Conservation (phyloP, 1,140 invertebrate genomes). For the Eubasilissa regina region DNA sequence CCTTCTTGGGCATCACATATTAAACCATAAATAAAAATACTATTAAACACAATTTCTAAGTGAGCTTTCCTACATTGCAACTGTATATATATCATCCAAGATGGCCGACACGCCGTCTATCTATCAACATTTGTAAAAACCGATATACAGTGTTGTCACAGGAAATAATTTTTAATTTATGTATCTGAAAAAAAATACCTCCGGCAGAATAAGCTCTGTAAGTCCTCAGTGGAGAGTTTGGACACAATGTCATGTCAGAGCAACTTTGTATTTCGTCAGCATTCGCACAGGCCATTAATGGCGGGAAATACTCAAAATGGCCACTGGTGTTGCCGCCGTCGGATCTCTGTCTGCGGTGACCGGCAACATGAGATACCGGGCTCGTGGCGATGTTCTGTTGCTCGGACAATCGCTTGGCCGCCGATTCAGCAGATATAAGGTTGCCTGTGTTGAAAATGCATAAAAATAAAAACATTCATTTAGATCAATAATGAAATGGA, state of each 20-base stretch:
- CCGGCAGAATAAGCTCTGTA: slow-evolving; percentile 47
- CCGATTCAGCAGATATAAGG: slow-evolving; percentile 50
- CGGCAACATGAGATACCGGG: neutral
- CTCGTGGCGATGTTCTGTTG: slow-evolving; percentile 24
- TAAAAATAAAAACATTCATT: too few species aligned
- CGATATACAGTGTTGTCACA: too few species aligned
- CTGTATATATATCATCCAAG: too few species aligned
- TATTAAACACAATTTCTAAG: too few species aligned
- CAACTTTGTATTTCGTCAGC: slow-evolving; percentile 32
- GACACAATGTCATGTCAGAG: slow-evolving; percentile 58
- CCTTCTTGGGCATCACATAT: too few species aligned
- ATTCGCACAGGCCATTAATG: neutral
- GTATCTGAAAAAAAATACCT: slow-evolving; percentile 41
- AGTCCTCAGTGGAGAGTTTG: slow-evolving; percentile 54
- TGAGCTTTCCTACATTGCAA: too few species aligned
- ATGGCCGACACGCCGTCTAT: too few species aligned
- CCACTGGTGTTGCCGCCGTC: slow-evolving; percentile 5
- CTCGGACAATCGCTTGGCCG: slow-evolving; percentile 31
- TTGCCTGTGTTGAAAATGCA: slow-evolving; percentile 39
- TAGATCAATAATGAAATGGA: too few species aligned
- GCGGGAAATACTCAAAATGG: slow-evolving; percentile 43
- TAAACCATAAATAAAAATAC: too few species aligned
- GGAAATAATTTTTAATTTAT: too few species aligned
- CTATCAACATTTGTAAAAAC: too few species aligned
- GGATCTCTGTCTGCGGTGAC: slow-evolving; percentile 49